phyloP scores from a whole-genome alignment of 2,113 vertebrate genomes.

The Herpailurus yagouaroundi region DNA sequence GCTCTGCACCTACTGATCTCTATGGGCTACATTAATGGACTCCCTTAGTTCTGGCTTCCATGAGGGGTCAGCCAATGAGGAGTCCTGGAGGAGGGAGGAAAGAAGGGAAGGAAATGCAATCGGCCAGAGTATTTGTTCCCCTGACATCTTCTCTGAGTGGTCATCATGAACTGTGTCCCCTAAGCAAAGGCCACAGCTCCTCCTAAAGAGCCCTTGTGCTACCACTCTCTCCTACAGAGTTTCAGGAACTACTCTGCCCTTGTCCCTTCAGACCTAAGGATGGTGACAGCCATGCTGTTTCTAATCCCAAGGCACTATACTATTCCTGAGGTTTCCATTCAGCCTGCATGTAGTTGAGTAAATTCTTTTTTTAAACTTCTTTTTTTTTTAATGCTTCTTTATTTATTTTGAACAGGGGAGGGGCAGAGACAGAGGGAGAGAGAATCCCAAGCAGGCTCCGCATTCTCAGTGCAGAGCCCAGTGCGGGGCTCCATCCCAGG shows the following conservation, averaged over 20 bases:
- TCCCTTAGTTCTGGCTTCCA: not conserved
- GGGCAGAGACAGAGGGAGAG: too few species aligned
- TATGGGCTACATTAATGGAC: not conserved
- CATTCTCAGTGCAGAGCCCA: too few species aligned
- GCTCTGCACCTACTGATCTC: not conserved
- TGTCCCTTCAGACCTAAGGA: not conserved
- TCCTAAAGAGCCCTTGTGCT: not conserved
- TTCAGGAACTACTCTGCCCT: not conserved
- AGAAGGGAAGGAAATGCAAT: not conserved
- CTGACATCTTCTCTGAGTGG: not conserved
- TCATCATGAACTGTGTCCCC: not conserved
- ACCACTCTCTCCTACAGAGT: not conserved
- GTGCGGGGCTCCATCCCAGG: too few species aligned
- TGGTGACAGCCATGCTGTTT: not conserved
- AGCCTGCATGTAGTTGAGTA: not conserved
- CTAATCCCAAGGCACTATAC: not conserved
- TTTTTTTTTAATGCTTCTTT: too few species aligned
- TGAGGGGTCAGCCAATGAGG: not conserved
- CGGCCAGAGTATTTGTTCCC: too few species aligned
- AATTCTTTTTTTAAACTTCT: not conserved
- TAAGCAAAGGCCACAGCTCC: not conserved
- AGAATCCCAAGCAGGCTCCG: too few species aligned
- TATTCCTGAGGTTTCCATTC: not conserved
- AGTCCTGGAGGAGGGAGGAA: not conserved
- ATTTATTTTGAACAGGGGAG: too few species aligned